phyloP scores from a whole-genome alignment of 1,140 invertebrate genomes.

The Bactericera cockerelli region DNA sequence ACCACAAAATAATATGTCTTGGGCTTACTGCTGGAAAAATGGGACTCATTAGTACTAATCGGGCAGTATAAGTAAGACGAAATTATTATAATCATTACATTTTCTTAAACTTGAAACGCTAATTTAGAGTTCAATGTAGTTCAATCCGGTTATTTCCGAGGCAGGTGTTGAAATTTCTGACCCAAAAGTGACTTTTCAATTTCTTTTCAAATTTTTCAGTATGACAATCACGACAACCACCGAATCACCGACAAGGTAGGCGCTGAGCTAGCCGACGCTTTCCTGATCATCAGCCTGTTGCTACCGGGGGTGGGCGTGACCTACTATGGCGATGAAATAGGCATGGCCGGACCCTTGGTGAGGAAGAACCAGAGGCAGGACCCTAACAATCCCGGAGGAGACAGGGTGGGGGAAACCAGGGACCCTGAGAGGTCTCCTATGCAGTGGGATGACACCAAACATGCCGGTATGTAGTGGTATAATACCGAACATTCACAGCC shows the following conservation, averaged over 20 bases:
- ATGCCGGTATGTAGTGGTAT: conserved; percentile 18
- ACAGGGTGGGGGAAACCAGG: conserved; percentile 28
- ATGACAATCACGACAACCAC: conserved; percentile 44
- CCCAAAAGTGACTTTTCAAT: conserved; percentile 31
- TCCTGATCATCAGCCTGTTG: conserved; percentile 46
- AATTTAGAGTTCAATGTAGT: too few species aligned
- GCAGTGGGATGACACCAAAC: conserved; percentile 44
- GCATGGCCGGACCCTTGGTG: conserved; percentile 46
- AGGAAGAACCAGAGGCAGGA: conserved; percentile 35
- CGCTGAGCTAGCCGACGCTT: conserved; percentile 37
- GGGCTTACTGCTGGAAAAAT: too few species aligned
- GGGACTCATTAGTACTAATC: too few species aligned
- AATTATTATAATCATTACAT: too few species aligned
- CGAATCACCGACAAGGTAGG: conserved; percentile 41
- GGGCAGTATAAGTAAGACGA: too few species aligned
- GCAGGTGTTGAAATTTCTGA: too few species aligned
- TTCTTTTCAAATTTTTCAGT: conserved; percentile 28
- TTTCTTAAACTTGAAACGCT: too few species aligned
- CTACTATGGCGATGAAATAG: conserved; percentile 67
- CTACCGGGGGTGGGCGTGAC: conserved; percentile 54
- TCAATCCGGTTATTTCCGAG: too few species aligned
- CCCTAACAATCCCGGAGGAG: conserved; percentile 27
- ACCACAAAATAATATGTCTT: too few species aligned
- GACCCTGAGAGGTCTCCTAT: conserved; percentile 57
- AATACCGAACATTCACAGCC: too few species aligned